Evolutionary conservation across 2,888 invertebrate species (phyloP), one percentile per base, ranked within the genome.

Genomic region (Thumatha senex): DNA sequence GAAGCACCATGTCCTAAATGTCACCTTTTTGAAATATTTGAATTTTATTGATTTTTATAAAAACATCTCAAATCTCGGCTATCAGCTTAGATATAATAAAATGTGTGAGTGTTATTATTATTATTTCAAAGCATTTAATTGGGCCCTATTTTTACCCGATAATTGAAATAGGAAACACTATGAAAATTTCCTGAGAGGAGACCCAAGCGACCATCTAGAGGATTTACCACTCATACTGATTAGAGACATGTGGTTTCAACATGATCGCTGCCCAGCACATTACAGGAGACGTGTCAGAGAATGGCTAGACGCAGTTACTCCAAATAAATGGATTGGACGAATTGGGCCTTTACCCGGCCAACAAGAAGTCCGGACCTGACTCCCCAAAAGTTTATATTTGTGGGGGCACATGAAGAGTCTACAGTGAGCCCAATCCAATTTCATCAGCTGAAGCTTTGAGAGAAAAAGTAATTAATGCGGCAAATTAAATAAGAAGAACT

Each of bases 311-410:
- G 59, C 48, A 12, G 61, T 54, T 38, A 67, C 58, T 52, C 63
- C 60, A 4, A 60, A 30, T 8, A 30, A 30, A 30, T 30, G 30
- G 30, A 30, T 30, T 35, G 63, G 61, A 48, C 40, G 63, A 64
- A 60, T 63, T 54, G 67, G 66, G 41, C 65, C 63, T 3, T 34
- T 63, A 41, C 58, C 64, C 5, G 69, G 66, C 64, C 59, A 60
- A 63, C 67, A 1, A 35, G 49, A 42, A 54, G 54, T 42, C 51
- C 51, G 8, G 51, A 42, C 42, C 33, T 65, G 36, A 62, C 63
- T 38, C 61, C n/a, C 59, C 36, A 54, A 61, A 60, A 61, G 63
- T 61, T 61, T 70, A 57, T 41, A 62, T 56, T 57, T 62, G 30
- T 63, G 59, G 62, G 57, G 58, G 11, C 29, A 7, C n/a, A 49